phyloP scores from a whole-genome alignment of 2,888 invertebrate species.

The Chesias legatella region DNA sequence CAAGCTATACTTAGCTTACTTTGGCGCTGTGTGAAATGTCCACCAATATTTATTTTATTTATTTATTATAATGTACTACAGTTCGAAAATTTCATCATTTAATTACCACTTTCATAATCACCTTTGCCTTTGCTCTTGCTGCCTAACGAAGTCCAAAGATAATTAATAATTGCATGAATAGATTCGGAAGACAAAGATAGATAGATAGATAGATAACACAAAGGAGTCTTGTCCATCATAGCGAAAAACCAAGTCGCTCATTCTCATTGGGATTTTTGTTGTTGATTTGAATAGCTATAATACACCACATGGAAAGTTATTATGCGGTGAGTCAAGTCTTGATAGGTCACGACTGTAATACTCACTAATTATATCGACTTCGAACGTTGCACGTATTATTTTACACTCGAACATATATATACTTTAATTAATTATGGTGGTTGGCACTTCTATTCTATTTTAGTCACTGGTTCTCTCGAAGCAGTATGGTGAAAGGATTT shows the following conservation, averaged over 20 bases:
- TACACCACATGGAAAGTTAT: constrained; percentile 6
- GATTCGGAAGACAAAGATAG: constrained; percentile 36
- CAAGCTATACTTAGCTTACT: too few species aligned
- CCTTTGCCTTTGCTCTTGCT: constrained; percentile 33
- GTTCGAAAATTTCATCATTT: constrained; percentile 12
- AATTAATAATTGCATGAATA: constrained; percentile 51
- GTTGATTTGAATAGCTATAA: constrained; percentile 10
- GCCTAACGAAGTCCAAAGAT: constrained; percentile 37
- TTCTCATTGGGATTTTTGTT: constrained; percentile 10
- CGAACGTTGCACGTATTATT: neutral
- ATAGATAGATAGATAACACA: too few species aligned
- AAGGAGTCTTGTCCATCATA: constrained; percentile 22
- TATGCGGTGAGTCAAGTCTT: constrained; percentile 4
- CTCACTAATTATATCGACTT: constrained; percentile 5
- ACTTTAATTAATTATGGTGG: too few species aligned
- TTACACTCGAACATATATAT: neutral
- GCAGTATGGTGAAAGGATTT: too few species aligned
- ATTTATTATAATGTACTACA: too few species aligned
- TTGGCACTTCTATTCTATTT: too few species aligned
- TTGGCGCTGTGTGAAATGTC: too few species aligned
- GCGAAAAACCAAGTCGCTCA: constrained; percentile 7
- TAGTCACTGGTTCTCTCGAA: too few species aligned
- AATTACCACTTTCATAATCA: constrained; percentile 22
- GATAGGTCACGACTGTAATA: constrained; percentile 14
- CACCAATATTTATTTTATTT: too few species aligned